Evolutionary conservation across 2,888 invertebrate genomes (phyloP).

Genomic region (Cepaea hortensis): DNA sequence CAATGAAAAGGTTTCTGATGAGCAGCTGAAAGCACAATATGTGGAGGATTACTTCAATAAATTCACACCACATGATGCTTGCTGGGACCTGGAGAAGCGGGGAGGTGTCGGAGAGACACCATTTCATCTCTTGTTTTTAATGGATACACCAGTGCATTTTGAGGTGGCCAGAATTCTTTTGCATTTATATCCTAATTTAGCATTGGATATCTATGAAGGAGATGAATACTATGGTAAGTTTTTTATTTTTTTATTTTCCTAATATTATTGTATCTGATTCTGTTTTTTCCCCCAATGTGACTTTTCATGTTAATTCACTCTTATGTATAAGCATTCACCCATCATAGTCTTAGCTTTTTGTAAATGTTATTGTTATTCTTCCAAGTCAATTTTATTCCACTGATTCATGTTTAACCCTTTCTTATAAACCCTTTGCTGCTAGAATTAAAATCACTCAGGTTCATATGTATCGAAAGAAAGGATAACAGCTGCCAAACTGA

Average conservation of each 20-base stretch:
- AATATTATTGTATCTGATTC: too few relatives aligned
- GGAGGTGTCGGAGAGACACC: conserved; percentile 96
- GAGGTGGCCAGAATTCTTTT: conserved; percentile 91
- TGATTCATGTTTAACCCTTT: too few relatives aligned
- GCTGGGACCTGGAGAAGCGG: conserved; percentile 97
- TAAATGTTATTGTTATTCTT: too few relatives aligned
- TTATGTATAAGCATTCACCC: too few relatives aligned
- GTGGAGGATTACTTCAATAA: conserved; percentile 64
- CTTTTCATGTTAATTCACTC: too few relatives aligned
- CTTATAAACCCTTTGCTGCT: too few relatives aligned
- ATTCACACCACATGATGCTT: conserved; percentile 81
- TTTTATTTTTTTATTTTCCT: neutral
- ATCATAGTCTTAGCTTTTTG: too few relatives aligned
- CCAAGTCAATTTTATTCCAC: too few relatives aligned
- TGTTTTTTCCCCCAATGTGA: too few relatives aligned
- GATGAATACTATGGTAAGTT: conserved; percentile 92
- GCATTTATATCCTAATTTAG: conserved; percentile 92
- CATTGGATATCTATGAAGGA: conserved; percentile 95
- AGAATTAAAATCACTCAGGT: too few relatives aligned
- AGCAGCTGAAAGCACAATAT: conserved; percentile 50
- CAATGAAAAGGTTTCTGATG: conserved; percentile 1
- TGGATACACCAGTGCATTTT: conserved; percentile 89
- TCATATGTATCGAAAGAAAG: too few relatives aligned
- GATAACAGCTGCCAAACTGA: too few relatives aligned
- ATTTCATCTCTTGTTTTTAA: conserved; percentile 94